A percentile compares a stretch with the other conserved stretches of the same genome.
Conservation (phyloP, 2,113 vertebrate genomes). For the Ailurus styani region DNA sequence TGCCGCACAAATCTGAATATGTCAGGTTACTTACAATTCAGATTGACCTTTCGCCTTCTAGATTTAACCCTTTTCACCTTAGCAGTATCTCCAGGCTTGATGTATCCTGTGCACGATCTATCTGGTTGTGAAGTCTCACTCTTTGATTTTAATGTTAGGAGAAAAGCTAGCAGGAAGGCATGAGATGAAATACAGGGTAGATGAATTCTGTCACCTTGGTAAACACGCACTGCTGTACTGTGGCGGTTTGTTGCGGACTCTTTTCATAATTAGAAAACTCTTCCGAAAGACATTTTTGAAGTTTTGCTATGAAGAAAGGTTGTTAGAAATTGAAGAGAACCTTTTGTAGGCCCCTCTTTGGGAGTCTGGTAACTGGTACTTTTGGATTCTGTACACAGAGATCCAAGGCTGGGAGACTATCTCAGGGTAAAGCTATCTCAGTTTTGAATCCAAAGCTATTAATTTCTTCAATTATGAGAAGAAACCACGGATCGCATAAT, state of each 20-base stretch:
- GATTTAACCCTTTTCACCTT: background rate
- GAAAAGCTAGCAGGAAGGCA: background rate
- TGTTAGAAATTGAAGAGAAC: constrained; percentile 31
- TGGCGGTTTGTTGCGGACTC: background rate
- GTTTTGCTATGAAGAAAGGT: constrained; percentile 16
- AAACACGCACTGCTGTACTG: background rate
- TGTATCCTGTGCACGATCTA: background rate
- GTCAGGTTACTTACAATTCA: background rate
- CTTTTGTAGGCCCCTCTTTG: background rate
- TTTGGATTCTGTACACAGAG: background rate
- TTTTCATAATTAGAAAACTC: background rate
- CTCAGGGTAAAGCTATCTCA: constrained; percentile 21
- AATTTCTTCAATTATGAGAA: constrained; percentile 45
- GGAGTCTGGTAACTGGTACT: background rate
- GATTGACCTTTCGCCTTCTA: background rate
- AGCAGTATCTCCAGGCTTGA: background rate
- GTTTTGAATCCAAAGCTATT: constrained; percentile 36
- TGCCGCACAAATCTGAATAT: background rate
- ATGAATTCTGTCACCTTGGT: background rate
- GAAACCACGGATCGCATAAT: constrained; percentile 49
- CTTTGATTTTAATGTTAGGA: constrained; percentile 1
- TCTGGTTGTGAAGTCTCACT: background rate
- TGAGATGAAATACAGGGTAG: background rate
- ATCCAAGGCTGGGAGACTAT: background rate
- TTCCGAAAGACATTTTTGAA: constrained; percentile 35